These are phyloP conservation scores for Hypolimnas misippus DNA, from an alignment of 2,888 invertebrate genomes.

Conservation along the genomic window DNA sequence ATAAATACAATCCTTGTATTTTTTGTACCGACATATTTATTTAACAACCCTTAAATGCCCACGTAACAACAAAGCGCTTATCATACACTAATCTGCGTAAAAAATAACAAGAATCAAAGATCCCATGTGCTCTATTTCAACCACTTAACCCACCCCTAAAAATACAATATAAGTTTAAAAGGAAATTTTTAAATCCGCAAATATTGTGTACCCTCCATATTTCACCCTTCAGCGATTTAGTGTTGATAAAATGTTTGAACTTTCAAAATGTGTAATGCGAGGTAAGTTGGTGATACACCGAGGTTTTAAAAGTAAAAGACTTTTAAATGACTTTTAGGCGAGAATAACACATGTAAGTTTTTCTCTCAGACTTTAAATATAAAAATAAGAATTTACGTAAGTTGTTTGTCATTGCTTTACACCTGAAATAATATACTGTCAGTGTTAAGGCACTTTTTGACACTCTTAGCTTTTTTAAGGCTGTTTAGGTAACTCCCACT, in stretches of 20 bases:
- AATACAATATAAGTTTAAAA: constrained; percentile 55
- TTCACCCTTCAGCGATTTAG: constrained; percentile 66
- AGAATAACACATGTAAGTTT: too few species aligned
- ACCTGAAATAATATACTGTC: too few species aligned
- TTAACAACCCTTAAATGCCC: constrained; percentile 36
- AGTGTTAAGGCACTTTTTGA: background rate
- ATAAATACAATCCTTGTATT: background rate
- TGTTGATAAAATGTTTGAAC: constrained; percentile 47
- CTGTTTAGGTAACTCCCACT: too few species aligned
- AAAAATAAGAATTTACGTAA: too few species aligned
- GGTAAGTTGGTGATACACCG: constrained; percentile 20
- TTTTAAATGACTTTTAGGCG: too few species aligned
- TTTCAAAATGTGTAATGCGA: constrained; percentile 46
- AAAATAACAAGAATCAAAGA: constrained; percentile 42
- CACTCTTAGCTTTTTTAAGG: too few species aligned
- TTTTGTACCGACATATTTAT: constrained; percentile 35
- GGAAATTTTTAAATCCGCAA: constrained; percentile 71
- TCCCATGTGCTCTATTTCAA: constrained; percentile 50
- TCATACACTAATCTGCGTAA: constrained; percentile 47
- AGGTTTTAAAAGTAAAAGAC: background rate
- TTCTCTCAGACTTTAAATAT: background rate
- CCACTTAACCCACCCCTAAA: constrained; percentile 46
- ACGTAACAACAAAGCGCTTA: constrained; percentile 35
- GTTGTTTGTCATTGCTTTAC: too few species aligned
- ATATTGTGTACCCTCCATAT: constrained; percentile 63